These are phyloP conservation scores for Halisarca cf. caerulea DNA, from an alignment of 37 sponge, comb jelly and placozoan species.

Conservation along the genomic window DNA sequence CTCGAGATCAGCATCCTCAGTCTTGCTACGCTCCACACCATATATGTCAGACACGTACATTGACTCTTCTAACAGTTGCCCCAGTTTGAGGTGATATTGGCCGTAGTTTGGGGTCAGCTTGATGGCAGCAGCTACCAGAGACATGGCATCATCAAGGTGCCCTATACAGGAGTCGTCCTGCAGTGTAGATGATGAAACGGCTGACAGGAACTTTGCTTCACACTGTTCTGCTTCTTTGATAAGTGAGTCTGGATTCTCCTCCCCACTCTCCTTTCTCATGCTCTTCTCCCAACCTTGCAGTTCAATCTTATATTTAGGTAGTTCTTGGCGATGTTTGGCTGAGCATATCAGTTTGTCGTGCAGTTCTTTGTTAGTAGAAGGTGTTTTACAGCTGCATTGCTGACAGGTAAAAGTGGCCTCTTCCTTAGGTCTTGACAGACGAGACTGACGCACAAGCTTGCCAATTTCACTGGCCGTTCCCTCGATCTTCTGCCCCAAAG, in stretches of 20 bases:
- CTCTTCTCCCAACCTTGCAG: conserved; percentile 59
- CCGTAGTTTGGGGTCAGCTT: conserved; percentile 49
- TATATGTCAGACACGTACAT: conserved; percentile 79
- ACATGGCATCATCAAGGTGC: neutral
- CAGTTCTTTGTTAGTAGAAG: conserved; percentile 28
- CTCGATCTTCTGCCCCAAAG: neutral
- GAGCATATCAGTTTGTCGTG: conserved; percentile 69
- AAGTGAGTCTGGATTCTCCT: conserved; percentile 39
- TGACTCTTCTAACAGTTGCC: conserved; percentile 86
- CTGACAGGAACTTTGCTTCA: conserved; percentile 52
- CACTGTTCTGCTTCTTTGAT: conserved; percentile 53
- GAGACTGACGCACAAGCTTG: conserved; percentile 4
- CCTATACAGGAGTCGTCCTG: neutral
- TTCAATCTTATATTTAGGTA: conserved; percentile 60
- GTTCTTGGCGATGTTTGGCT: conserved; percentile 39
- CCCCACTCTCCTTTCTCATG: conserved; percentile 44
- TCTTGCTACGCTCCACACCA: conserved; percentile 65
- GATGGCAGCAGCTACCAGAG: conserved; percentile 71
- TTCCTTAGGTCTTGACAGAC: neutral
- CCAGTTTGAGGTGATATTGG: conserved; percentile 75
- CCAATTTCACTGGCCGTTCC: conserved; percentile 19
- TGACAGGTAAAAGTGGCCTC: conserved; percentile 58
- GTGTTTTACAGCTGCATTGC: conserved; percentile 82
- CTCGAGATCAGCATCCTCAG: conserved; percentile 26
- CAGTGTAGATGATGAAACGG: neutral